Evolutionary conservation across 1,140 invertebrate genomes (phyloP).

Genomic region (Drosophila nikananu): DNA sequence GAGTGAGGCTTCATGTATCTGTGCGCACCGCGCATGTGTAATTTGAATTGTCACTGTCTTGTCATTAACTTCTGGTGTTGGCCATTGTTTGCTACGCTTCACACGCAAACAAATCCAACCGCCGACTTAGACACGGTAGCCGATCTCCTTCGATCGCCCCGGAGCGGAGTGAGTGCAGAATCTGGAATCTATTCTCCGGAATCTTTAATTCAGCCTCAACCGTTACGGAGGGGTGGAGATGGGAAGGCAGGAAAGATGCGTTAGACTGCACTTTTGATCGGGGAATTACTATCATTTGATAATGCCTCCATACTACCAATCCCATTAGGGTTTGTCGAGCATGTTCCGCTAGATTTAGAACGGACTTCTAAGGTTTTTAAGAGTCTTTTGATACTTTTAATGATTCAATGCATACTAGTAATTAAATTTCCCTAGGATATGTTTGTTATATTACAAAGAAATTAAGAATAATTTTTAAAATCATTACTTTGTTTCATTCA

Average conservation of each 20-base stretch:
- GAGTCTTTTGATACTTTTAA: neutral
- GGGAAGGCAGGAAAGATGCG: constrained; percentile 1
- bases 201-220: constrained; percentile 39
- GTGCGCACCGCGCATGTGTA: constrained; percentile 53
- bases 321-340: constrained; percentile 18
- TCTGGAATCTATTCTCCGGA: constrained; percentile 19
- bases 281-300: constrained; percentile 40
- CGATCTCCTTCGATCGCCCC: constrained; percentile 27
- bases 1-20: neutral
- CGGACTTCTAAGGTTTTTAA: neutral
- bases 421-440: neutral
- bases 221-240: constrained; percentile 10
- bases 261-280: constrained; percentile 45
- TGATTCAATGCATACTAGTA: neutral
- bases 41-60: constrained; percentile 84
- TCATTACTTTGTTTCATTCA: neutral
- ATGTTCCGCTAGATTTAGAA: neutral
- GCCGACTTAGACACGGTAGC: constrained; percentile 58
- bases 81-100: constrained; percentile 80
- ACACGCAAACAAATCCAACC: constrained; percentile 72
- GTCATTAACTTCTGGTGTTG: constrained; percentile 84
- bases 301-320: constrained; percentile 3
- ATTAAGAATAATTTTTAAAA: neutral
- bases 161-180: neutral
- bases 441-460: neutral